Evolutionary conservation across 2,888 invertebrate species (phyloP), one percentile per base, ranked within the genome.

Genomic region (Antitype chi): DNA sequence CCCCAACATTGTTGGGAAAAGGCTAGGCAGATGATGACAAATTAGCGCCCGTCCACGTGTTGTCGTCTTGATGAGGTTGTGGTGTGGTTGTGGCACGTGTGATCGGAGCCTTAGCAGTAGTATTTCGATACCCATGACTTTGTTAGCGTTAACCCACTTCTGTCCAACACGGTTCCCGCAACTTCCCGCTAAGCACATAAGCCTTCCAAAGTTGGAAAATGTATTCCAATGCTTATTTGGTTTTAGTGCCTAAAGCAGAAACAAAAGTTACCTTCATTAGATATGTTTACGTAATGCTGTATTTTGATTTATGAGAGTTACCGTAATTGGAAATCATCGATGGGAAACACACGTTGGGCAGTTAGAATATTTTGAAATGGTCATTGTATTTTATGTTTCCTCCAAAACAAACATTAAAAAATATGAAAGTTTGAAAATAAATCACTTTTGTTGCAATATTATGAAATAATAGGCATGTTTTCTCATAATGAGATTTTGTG

Each of bases 281-380:
- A 43, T 28, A 11, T 70, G 57, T 71, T 83, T 73, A 68, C 49
- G 55, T n/a, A 80, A 83, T 47, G 43, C 23, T 55, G n/a, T 62
- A 38, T 77, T 85, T 71, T 86, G 86, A 86, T 81, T 85, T 84
- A 86, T 74, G 43, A 32, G 57, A 68, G 43, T 69, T 25, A 23
- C 62, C 73, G 17, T 59, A 57, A 62, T 83, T 60, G n/a, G 63
- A 52, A 67, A 25, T 52, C 13, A 43, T 57, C 57, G 49, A 64
- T 55, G 57, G 43, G 57, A 63, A 68, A 75, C 55, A 53, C 47
- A 20, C 9, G 47, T 23, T 28, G 28, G 57, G 60, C 66, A 17
- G 52, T 73, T 75, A 78, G 64, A 78, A 17, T 25, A 23, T 67
- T 53, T 55, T 59, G n/a, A 66, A 73, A 83, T 62, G 53, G 72